Evolutionary conservation across 2,888 invertebrate species (phyloP), one percentile per base, ranked within the genome.

Genomic region (Ametastegia equiseti): DNA sequence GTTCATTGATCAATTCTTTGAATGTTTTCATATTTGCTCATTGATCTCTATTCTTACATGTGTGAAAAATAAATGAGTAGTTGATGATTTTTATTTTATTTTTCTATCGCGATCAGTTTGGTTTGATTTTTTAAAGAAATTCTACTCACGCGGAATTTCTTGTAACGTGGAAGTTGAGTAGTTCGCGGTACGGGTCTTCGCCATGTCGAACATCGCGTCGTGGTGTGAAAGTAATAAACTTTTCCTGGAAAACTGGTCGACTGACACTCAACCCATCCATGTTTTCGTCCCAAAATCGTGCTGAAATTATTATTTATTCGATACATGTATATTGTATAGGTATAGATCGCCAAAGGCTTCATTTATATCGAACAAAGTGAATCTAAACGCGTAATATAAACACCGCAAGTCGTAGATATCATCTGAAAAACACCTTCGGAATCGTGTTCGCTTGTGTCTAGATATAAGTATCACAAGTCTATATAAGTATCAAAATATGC

Each of bases 201-300:
- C 87, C 88, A 88, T 0, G 87, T 87, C 23, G 79, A 82, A 57
- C 83, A 83, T 6, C 30, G 27, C 4, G 84, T 86, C 27, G 84
- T 83, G 1, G 83, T 78, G 50, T 88, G 88, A 42, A 85, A 86
- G 47, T 83, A 88, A 82, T 88, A 88, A 5, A 63, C 57, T 1
- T 77, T 79, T 0, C 82, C 83, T 0, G 87, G 87, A 73, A 81
- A 81, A n/a, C 65, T 86, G n/a, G 57, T 85, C 1, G 89, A 89
- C 27, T 57, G 78, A 50, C 87, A 88, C 65, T 88, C 84, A 3
- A 89, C 71, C 89, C 88, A 89, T 57, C 86, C 84, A 4, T 85
- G 50, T 57, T 86, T 87, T 2, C 75, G 6, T 7, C 39, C 63
- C 39, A 78, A 39, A 23, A 78, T n/a, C n/a, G 23, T 27, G 27